Base-by-base conservation (phyloP, 1,140 invertebrate genomes). In the Mylabris phalerata region DNA sequence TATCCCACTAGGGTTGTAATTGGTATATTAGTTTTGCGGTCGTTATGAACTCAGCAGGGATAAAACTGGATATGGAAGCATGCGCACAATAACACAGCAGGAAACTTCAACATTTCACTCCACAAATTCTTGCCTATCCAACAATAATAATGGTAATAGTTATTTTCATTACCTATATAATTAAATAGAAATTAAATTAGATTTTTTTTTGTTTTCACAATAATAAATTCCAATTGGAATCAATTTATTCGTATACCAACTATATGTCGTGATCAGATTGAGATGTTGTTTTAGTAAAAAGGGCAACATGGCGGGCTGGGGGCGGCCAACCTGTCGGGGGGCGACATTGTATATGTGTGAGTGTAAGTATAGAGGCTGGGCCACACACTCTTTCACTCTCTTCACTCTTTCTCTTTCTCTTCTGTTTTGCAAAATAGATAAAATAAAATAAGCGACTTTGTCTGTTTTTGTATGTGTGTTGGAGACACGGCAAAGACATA, bases 1-100 rank as follows among this genome's bases (percentile, higher is more conserved):
- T 63, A 65, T 62, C 62, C 59, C 60, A 58, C 62, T 65, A 64
- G 59, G 64, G 61, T 61, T 66, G 62, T 69, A 69, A 69, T 69
- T 69, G 68, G 66, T 66, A 67, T 69, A 69, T 69, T 69, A 69
- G 68, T 69, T 69, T 69, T 66, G 68, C 68, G 68, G 68, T 69
- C 68, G 68, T 69, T 69, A 68, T 63, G 59, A 62, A 62, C 54
- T 63, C 65, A 61, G 59, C 51, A 51, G 57, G 62, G 57, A 65
- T 56, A 44, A 55, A 50, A 47, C 51, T 26, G 51, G 52, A 44
- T 52, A 51, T 55, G 49, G 26, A 52, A 38, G 54, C 63, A 58
- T 64, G 63, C 63, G 63, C 62, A 46, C 45, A 54, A 51, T 56
- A 25, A 25, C 9, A 39, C n/a, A 26, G 48, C 42, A 40, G 51